A percentile compares a stretch with the other conserved stretches of the same genome.
Evolutionary conservation across 2,113 vertebrate genomes (phyloP).

Genomic region (Pholis gunnellus): DNA sequence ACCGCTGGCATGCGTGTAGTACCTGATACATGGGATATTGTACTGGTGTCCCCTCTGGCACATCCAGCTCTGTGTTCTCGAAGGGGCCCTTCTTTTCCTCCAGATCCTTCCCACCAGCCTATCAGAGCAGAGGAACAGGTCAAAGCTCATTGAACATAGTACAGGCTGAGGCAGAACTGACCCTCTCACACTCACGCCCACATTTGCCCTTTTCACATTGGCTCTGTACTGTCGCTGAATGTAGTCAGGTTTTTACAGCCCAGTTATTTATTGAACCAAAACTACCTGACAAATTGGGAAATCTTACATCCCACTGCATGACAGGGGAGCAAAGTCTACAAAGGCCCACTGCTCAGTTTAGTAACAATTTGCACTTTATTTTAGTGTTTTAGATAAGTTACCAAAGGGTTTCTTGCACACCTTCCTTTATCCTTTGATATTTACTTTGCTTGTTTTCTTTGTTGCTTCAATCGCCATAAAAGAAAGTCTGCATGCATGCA

Average conservation of each 20-base stretch:
- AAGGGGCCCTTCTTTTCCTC: constrained; percentile 80
- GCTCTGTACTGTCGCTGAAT: not conserved
- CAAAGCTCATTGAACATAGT: constrained; percentile 24
- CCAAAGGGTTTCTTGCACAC: not conserved
- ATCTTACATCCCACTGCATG: constrained; percentile 3
- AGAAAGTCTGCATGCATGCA: not conserved
- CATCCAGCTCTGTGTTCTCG: constrained; percentile 67
- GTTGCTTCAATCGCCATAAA: too few species aligned
- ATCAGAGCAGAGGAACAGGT: constrained; percentile 34
- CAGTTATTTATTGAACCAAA: constrained; percentile 80
- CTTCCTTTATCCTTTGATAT: not conserved
- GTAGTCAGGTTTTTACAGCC: constrained; percentile 25
- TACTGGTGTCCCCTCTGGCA: constrained; percentile 78
- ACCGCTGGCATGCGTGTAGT: constrained; percentile 7
- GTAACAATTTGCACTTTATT: constrained; percentile 18
- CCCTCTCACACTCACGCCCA: constrained; percentile 5
- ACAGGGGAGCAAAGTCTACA: constrained; percentile 57
- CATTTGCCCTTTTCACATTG: constrained; percentile 24
- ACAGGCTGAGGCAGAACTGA: not conserved
- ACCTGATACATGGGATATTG: constrained; percentile 81
- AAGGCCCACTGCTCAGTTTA: not conserved
- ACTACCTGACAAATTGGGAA: constrained; percentile 15
- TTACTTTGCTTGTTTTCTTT: constrained; percentile 2
- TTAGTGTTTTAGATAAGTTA: constrained; percentile 47
- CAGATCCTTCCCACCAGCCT: constrained; percentile 77